Conservation (phyloP, 1,140 invertebrate species). For the Aplysia californica region DNA sequence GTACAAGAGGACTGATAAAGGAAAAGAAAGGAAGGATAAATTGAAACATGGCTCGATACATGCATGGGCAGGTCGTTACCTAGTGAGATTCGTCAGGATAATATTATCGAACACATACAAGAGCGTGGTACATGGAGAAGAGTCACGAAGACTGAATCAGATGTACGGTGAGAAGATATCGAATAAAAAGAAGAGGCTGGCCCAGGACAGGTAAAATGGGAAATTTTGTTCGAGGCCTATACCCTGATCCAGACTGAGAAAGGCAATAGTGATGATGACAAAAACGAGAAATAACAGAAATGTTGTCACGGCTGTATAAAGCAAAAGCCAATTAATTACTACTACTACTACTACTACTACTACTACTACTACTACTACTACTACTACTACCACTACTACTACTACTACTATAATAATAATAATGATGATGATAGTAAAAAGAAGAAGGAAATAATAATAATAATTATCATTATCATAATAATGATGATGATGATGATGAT, state of each 20-base stretch:
- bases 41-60: too few relatives aligned
- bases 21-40: too few relatives aligned
- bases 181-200: too few relatives aligned
- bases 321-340: neutral
- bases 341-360: conserved; percentile 13
- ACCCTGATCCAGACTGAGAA: too few relatives aligned
- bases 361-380: conserved; percentile 9
- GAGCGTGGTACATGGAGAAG: too few relatives aligned
- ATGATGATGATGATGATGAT: neutral
- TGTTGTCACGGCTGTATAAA: neutral
- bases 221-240: neutral
- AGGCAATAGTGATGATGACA: neutral
- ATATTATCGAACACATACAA: too few relatives aligned
- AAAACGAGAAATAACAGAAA: neutral
- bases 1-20: too few relatives aligned
- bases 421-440: neutral
- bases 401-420: neutral
- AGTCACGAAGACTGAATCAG: too few relatives aligned
- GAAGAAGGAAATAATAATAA: neutral
- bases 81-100: too few relatives aligned
- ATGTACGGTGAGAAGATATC: too few relatives aligned
- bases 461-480: neutral
- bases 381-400: conserved; percentile 2
- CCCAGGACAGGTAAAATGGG: neutral
- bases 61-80: too few relatives aligned